Conservation (phyloP, 2,888 invertebrate genomes). For the Hirtodrosophila duncani region DNA sequence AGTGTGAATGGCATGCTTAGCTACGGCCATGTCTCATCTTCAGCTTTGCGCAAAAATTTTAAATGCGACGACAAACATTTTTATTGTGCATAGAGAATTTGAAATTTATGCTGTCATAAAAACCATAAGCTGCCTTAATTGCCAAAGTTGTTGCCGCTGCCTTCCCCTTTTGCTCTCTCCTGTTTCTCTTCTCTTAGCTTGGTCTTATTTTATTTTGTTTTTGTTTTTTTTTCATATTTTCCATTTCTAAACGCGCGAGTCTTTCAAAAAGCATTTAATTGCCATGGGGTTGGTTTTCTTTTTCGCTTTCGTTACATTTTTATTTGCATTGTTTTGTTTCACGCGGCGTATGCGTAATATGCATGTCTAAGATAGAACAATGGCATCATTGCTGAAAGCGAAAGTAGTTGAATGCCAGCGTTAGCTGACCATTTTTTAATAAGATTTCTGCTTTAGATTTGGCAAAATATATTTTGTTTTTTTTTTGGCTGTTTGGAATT, state of each 20-base stretch:
- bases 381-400: constrained; percentile 7
- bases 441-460: constrained; percentile 1
- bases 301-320: constrained; percentile 28
- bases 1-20: constrained; percentile 5
- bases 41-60: constrained; percentile 48
- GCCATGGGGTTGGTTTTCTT: constrained; percentile 38
- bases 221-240: constrained; percentile 45
- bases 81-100: constrained; percentile 62
- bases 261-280: constrained; percentile 58
- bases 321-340: constrained; percentile 41
- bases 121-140: constrained; percentile 71
- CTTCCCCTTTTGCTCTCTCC: constrained; percentile 1
- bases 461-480: constrained; percentile 3
- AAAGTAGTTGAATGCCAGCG: neutral
- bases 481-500: constrained; percentile 4
- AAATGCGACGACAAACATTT: constrained; percentile 38
- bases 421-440: constrained; percentile 12
- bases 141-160: constrained; percentile 58
- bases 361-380: constrained; percentile 17
- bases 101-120: constrained; percentile 70
- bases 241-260: constrained; percentile 31
- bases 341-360: constrained; percentile 37
- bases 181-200: constrained; percentile 3
- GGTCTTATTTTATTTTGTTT: constrained; percentile 26
- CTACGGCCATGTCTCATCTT: constrained; percentile 21